Evolutionary conservation across 2,113 vertebrate species (phyloP).

Genomic region (Rhodinocichla rosea): DNA sequence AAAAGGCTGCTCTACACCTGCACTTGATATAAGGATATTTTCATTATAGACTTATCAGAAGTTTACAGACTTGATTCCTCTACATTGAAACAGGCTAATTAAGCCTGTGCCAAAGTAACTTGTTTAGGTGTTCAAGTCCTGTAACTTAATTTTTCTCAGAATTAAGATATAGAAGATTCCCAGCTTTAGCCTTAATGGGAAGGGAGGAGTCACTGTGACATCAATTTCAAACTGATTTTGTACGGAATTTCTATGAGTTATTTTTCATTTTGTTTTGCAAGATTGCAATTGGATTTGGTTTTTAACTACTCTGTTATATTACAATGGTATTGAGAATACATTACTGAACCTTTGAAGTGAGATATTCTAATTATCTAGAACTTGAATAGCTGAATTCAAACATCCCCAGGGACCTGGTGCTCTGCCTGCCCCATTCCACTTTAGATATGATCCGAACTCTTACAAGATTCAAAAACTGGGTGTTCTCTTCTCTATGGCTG

Average conservation of each 20-base stretch:
- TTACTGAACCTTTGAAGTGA: not conserved
- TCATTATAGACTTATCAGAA: not conserved
- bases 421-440: not conserved
- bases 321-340: not conserved
- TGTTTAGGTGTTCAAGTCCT: not conserved
- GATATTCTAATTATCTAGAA: not conserved
- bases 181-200: not conserved
- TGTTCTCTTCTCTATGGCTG: not conserved
- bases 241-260: not conserved
- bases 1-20: not conserved
- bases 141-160: not conserved
- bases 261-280: not conserved
- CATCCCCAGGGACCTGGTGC: not conserved
- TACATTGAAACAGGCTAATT: not conserved
- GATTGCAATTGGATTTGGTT: not conserved
- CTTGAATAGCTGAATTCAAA: not conserved
- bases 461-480: not conserved
- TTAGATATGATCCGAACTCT: not conserved
- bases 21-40: not conserved
- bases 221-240: not conserved
- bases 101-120: not conserved
- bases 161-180: fast-evolving
- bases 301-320: not conserved
- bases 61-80: not conserved
- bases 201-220: not conserved